Conservation (phyloP, 2,888 invertebrate genomes). For the Rotaria macrura region DNA sequence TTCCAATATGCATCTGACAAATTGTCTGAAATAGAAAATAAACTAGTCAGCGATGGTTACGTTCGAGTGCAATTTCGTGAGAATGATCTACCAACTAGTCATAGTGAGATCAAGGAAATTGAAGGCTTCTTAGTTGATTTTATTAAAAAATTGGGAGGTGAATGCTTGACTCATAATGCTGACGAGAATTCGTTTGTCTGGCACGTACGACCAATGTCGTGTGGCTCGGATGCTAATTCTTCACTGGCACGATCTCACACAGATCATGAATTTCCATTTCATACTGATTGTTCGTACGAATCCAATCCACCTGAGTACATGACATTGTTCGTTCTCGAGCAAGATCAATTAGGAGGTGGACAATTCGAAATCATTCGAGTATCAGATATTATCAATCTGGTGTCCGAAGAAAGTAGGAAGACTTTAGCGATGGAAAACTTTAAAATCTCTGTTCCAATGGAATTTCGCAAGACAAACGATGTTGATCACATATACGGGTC, state of each 20-base stretch:
- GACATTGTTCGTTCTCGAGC: conserved; percentile 8
- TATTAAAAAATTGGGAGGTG: background rate
- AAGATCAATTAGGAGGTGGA: conserved; percentile 21
- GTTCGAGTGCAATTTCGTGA: background rate
- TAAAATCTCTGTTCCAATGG: background rate
- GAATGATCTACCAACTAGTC: background rate
- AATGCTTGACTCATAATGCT: background rate
- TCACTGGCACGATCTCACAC: conserved; percentile 22
- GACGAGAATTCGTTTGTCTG: background rate
- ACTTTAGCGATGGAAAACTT: background rate
- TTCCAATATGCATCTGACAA: background rate
- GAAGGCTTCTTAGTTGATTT: background rate
- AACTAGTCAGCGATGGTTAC: background rate
- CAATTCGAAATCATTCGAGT: background rate
- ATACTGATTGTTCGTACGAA: conserved; percentile 30
- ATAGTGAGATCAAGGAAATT: background rate
- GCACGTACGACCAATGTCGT: conserved; percentile 17
- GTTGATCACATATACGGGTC: background rate
- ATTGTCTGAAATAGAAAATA: background rate
- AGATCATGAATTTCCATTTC: conserved; percentile 22
- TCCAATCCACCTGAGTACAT: conserved; percentile 22
- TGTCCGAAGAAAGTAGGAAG: background rate
- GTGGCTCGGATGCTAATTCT: background rate
- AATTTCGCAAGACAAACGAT: background rate
- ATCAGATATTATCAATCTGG: background rate